A percentile compares a stretch with the other conserved stretches of the same genome.
phyloP scores from a whole-genome alignment of 1,140 invertebrate species.

The Bombus haemorrhoidalis region DNA sequence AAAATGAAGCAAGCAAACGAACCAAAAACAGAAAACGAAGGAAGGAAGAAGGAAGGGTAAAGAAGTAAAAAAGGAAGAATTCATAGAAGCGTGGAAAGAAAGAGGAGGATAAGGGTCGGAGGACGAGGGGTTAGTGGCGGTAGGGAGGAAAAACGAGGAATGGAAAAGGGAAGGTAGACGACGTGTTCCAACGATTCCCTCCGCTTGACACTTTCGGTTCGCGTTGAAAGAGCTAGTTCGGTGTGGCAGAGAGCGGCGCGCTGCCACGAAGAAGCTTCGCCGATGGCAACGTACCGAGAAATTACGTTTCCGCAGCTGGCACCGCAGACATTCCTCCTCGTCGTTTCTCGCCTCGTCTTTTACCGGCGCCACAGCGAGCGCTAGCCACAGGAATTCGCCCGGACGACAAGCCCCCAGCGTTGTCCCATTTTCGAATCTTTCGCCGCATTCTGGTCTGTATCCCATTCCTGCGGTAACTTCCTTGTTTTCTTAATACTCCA shows the following conservation, averaged over 20 bases:
- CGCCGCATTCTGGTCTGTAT: neutral
- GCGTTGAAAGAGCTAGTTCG: slow-evolving; percentile 49
- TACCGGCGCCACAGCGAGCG: slow-evolving; percentile 6
- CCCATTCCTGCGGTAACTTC: no score
- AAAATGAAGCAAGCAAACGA: neutral
- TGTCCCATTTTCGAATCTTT: slow-evolving; percentile 33
- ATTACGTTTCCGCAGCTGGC: slow-evolving; percentile 70
- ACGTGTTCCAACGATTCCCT: slow-evolving; percentile 52
- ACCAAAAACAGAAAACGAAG: neutral
- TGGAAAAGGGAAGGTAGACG: slow-evolving; percentile 14
- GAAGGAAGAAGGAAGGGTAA: no score
- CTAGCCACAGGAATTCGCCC: slow-evolving; percentile 51
- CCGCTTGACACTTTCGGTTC: slow-evolving; percentile 56
- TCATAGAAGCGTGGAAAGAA: neutral
- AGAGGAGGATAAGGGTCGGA: neutral
- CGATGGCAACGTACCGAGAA: slow-evolving; percentile 68
- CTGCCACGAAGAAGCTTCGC: slow-evolving; percentile 56
- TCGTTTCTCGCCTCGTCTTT: slow-evolving; percentile 43
- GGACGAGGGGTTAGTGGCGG: neutral
- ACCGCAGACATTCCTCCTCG: slow-evolving; percentile 66
- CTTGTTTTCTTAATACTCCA: no score
- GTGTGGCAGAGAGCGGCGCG: slow-evolving; percentile 11
- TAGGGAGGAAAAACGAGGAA: no score
- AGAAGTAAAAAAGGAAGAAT: neutral
- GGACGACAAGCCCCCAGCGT: neutral